Base-by-base conservation (phyloP, 2,888 invertebrate genomes). In the Rhopalosiphum nymphaeae region DNA sequence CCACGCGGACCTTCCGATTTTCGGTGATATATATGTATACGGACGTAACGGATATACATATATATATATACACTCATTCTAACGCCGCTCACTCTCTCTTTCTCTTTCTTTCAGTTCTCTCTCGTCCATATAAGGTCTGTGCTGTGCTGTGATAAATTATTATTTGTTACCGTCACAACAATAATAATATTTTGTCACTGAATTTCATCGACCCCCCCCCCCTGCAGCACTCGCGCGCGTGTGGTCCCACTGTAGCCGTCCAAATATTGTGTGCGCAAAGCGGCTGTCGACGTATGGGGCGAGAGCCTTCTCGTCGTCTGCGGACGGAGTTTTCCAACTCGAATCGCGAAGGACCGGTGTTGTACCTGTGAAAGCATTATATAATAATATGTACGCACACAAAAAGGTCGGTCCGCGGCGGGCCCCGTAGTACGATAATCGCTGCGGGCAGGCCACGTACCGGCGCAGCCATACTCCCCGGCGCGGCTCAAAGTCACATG, bases 121-220 rank as follows among this genome's bases (percentile, higher is more conserved):
- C 16, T 16, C 16, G 21, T 4, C 1, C 53, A 1, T 16, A 53
- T 53, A 53, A 53, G 53, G 3, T 53, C 4, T 53, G 53, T 53
- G 21, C 4, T 53, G 53, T 53, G 21, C 21, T 5, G 53, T 53
- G 53, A 53, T 53, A 53, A 21, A 53, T 53, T 21, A 21, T 53
- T 16, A 53, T 53, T 53, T 53, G 53, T 53, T 53, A 53, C 53
- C 53, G 53, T 21, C 5, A 21, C 36, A 2, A 36, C 78, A 25
- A 42, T 36, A 78, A 78, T 36, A 78, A 78, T 78, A 78, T 78
- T 78, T 78, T 78, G 78, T 78, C 78, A 78, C 78, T 21, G 78
- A 78, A 78, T 36, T 53, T 53, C 5, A 21, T 36, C 78, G 78
- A 78, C 78, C 21, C 78, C 36, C 78, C 9, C 36, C 36, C 21